phyloP scores from a whole-genome alignment of 2,888 invertebrate genomes.

The Sesamia inferens region DNA sequence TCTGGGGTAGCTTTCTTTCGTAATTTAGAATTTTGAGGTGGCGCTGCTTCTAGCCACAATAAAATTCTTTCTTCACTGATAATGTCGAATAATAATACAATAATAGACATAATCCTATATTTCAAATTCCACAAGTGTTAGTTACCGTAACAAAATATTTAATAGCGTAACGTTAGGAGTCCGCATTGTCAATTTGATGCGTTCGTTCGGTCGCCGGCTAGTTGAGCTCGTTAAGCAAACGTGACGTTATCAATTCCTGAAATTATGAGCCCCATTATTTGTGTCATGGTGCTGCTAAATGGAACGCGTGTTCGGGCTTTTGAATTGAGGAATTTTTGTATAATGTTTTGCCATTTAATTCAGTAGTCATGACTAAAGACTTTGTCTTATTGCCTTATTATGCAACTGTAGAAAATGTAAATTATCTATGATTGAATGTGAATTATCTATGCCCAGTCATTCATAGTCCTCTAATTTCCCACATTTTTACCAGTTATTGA shows the following conservation, averaged over 20 bases:
- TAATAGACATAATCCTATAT: background rate
- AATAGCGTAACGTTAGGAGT: slow-evolving; percentile 77
- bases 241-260: slow-evolving; percentile 85
- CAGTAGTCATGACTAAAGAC: background rate
- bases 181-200: slow-evolving; percentile 80
- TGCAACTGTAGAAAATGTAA: background rate
- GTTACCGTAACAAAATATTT: slow-evolving; percentile 70
- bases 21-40: background rate
- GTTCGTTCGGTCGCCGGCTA: slow-evolving; percentile 81
- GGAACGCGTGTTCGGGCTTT: slow-evolving; percentile 58
- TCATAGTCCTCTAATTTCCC: too few species aligned
- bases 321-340: slow-evolving; percentile 45
- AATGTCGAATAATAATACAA: background rate
- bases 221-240: slow-evolving; percentile 86
- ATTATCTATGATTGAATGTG: background rate
- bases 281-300: slow-evolving; percentile 81
- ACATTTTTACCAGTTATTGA: too few species aligned
- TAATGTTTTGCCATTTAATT: slow-evolving; percentile 18
- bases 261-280: slow-evolving; percentile 83
- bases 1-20: too few species aligned
- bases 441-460: too few species aligned
- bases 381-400: background rate
- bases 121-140: slow-evolving; percentile 46
- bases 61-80: background rate
- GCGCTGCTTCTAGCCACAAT: background rate